Evolutionary conservation across 2,888 invertebrate genomes (phyloP).

Genomic region (Notocelia uddmanniana): DNA sequence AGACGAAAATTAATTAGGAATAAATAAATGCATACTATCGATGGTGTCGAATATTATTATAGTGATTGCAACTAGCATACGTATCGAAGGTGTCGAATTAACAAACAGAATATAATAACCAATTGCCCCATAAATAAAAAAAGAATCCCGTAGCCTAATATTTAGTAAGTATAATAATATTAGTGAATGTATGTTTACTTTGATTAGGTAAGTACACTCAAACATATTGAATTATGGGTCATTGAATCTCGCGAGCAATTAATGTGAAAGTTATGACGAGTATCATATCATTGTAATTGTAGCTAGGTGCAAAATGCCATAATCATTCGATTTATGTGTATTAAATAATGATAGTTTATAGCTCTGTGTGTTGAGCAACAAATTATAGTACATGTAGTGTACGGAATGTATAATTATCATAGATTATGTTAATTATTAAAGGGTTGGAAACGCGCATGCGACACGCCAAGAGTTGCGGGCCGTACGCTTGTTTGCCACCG

Average conservation of each 20-base stretch:
- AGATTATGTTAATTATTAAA: too few species aligned
- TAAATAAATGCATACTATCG: too few species aligned
- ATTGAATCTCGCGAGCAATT: background rate
- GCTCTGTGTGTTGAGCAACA: background rate
- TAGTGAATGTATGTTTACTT: background rate
- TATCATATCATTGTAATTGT: background rate
- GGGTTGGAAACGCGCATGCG: too few species aligned
- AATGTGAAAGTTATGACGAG: background rate
- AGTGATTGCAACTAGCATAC: too few species aligned
- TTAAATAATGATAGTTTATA: background rate
- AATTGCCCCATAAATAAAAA: background rate
- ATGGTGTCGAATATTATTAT: background rate
- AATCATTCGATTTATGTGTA: background rate
- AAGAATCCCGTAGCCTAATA: too few species aligned
- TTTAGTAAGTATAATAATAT: background rate
- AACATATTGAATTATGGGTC: background rate
- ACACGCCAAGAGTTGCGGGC: too few species aligned
- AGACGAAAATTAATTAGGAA: too few species aligned
- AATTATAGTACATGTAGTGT: too few species aligned
- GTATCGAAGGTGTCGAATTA: background rate
- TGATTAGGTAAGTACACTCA: background rate
- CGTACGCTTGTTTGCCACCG: too few species aligned
- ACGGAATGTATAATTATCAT: too few species aligned
- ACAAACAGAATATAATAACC: background rate
- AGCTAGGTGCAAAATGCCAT: background rate